Evolutionary conservation across 64 coral and sea anemone species (phyloP).

Genomic region (Acropora yongei): DNA sequence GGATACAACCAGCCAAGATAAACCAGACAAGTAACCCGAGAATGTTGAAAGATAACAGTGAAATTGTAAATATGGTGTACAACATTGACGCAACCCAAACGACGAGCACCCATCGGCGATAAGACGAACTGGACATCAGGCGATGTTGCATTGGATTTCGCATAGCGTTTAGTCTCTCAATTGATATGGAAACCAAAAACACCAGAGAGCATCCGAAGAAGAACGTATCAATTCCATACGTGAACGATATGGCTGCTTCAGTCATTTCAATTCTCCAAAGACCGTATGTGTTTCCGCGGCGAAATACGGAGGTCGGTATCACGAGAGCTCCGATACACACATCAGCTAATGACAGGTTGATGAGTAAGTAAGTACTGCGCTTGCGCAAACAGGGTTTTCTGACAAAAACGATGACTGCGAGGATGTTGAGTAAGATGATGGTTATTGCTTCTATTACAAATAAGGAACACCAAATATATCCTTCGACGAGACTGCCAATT

Average conservation of each 20-base stretch:
- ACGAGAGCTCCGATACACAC: neutral
- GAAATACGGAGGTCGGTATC: conserved; percentile 2
- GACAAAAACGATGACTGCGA: neutral
- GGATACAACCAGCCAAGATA: neutral
- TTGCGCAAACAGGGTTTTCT: neutral
- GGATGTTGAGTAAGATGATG: conserved; percentile 12
- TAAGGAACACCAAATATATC: conserved; percentile 20
- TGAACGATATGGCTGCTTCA: neutral
- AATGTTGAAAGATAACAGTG: neutral
- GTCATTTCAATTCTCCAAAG: conserved; percentile 2
- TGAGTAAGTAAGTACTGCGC: conserved; percentile 28
- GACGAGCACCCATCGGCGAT: neutral
- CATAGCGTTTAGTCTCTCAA: conserved; percentile 32
- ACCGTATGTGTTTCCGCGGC: conserved; percentile 1
- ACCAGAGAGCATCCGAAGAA: conserved; percentile 21
- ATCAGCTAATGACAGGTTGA: conserved; percentile 31
- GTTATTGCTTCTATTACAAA: neutral
- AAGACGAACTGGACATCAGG: neutral
- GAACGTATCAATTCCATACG: conserved; percentile 6
- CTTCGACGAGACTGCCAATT: neutral
- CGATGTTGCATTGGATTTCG: conserved; percentile 19
- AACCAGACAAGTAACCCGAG: neutral
- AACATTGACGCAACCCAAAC: neutral
- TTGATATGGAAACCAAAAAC: conserved; percentile 31
- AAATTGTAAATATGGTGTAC: neutral